These are phyloP conservation scores for Cebidichthys violaceus DNA, from an alignment of 2,113 vertebrate species.

Conservation along the genomic window DNA sequence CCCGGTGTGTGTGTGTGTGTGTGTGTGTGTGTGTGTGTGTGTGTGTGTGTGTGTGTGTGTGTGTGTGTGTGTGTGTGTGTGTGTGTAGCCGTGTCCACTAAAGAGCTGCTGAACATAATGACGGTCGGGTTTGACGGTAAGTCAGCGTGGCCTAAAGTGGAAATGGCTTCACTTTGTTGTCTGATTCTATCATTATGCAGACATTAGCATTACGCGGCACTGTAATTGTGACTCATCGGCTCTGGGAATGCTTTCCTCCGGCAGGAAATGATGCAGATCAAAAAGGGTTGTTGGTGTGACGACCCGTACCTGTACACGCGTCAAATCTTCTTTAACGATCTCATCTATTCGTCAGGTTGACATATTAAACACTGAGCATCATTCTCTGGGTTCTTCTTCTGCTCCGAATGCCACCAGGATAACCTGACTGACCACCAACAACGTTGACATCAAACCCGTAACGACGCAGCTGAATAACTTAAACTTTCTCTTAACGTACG, in stretches of 20 bases:
- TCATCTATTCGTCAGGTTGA: neutral
- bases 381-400: neutral
- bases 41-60: neutral
- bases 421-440: neutral
- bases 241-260: constrained; percentile 19
- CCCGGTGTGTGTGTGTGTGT: neutral
- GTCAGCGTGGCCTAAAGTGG: neutral
- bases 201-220: constrained; percentile 2
- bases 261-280: neutral
- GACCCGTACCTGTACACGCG: too few relatives aligned
- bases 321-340: neutral
- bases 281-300: neutral
- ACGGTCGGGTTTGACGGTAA: neutral
- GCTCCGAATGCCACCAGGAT: neutral
- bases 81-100: constrained; percentile 17
- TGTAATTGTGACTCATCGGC: constrained; percentile 39
- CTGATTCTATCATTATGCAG: neutral
- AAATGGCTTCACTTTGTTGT: neutral
- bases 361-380: neutral
- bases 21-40: neutral
- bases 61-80: neutral
- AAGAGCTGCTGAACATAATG: constrained; percentile 1
- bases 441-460: constrained; percentile 10
- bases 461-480: neutral
- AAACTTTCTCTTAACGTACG: neutral